A percentile compares a stretch with the other conserved stretches of the same genome.
Conservation (phyloP, 2,888 invertebrate species). For the Ornithoptera alexandrae region DNA sequence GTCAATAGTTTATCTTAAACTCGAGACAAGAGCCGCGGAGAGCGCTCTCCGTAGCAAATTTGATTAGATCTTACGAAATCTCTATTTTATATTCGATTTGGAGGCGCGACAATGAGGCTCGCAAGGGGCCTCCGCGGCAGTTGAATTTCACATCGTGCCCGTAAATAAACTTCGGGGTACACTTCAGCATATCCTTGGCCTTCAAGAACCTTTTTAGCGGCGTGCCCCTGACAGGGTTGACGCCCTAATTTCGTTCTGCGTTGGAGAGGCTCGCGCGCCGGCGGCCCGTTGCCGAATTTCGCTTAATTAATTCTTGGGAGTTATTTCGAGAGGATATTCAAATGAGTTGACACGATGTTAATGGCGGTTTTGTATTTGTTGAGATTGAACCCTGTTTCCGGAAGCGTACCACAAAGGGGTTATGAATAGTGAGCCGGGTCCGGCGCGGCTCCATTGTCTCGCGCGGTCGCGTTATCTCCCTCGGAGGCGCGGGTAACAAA, state of each 20-base stretch:
- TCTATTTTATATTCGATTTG: background rate
- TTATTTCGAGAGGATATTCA: conserved; percentile 27
- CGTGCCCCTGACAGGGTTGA: conserved; percentile 22
- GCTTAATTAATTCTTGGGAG: conserved; percentile 28
- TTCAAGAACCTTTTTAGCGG: conserved; percentile 17
- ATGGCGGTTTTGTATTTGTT: conserved; percentile 22
- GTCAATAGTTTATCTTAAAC: conserved; percentile 13
- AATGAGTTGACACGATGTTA: conserved; percentile 23
- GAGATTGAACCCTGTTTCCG: background rate
- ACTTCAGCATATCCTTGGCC: conserved; percentile 8
- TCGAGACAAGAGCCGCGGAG: background rate
- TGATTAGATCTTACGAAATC: conserved; percentile 8
- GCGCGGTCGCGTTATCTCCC: background rate
- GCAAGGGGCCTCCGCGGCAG: background rate
- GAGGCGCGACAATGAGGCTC: background rate
- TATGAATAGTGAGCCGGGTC: conserved; percentile 9
- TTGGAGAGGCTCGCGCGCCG: conserved; percentile 16
- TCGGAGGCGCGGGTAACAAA: background rate
- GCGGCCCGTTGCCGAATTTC: conserved; percentile 4
- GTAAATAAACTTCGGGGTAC: conserved; percentile 8
- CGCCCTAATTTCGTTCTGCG: conserved; percentile 23
- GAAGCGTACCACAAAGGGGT: conserved; percentile 10
- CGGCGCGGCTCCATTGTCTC: background rate
- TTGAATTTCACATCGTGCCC: background rate
- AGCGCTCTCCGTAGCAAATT: background rate